A percentile compares a stretch with the other conserved stretches of the same genome.
Evolutionary conservation across 2,797 vertebrate species (phyloP).

Genomic region (Nasua narica): DNA sequence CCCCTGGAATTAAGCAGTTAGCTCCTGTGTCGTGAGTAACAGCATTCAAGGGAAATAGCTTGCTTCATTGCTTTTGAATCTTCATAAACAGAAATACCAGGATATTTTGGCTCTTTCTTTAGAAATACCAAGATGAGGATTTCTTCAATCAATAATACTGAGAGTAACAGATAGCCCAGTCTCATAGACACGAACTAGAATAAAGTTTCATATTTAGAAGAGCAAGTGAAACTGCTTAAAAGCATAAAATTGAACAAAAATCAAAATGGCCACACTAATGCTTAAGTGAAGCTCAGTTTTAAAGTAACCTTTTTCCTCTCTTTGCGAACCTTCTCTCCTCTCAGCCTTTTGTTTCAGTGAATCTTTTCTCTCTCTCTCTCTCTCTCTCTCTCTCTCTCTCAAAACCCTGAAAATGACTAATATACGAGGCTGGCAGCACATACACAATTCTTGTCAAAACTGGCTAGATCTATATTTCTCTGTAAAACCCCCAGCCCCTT

Average conservation of each 20-base stretch:
- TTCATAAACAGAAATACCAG: conserved; percentile 43
- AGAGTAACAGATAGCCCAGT: conserved; percentile 41
- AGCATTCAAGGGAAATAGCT: conserved; percentile 64
- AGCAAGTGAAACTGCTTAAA: not conserved
- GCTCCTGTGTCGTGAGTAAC: conserved; percentile 65
- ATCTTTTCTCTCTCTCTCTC: not conserved
- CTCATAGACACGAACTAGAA: not conserved
- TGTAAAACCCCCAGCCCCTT: not conserved
- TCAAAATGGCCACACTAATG: not conserved
- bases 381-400: no score
- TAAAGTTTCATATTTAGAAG: conserved; percentile 29
- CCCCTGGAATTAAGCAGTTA: conserved; percentile 71
- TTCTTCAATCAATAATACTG: conserved; percentile 43
- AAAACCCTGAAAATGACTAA: not conserved
- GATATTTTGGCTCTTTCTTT: conserved; percentile 51
- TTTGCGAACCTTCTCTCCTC: not conserved
- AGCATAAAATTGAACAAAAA: not conserved
- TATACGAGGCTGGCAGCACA: not conserved
- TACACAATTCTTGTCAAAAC: not conserved
- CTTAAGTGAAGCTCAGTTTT: not conserved
- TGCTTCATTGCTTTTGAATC: conserved; percentile 62
- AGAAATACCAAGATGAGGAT: conserved; percentile 54
- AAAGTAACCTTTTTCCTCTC: not conserved
- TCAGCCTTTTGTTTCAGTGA: not conserved
- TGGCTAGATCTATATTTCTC: not conserved